phyloP scores from a whole-genome alignment of 2,113 vertebrate species.

The Prunella fulvescens region DNA sequence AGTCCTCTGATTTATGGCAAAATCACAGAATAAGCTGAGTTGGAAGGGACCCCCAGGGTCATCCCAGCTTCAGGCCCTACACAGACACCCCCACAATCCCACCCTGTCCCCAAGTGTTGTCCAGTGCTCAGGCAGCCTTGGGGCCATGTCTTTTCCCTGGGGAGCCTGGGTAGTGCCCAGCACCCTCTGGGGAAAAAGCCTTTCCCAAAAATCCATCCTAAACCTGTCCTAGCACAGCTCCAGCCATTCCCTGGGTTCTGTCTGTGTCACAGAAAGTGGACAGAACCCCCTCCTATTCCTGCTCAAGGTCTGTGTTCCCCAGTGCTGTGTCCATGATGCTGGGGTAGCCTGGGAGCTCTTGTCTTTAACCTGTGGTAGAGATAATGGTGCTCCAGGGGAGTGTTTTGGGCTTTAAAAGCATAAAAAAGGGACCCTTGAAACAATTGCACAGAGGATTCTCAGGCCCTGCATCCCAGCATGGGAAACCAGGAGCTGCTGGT shows the following conservation, averaged over 20 bases:
- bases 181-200: not conserved
- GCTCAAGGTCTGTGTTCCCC: not conserved
- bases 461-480: fast-evolving
- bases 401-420: not conserved
- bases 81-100: not conserved
- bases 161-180: not conserved
- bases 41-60: not conserved
- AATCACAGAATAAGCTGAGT: fast-evolving
- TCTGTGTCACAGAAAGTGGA: not conserved
- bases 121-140: not conserved
- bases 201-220: fast-evolving
- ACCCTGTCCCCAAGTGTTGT: not conserved
- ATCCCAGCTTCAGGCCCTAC: not conserved
- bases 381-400: fast-evolving
- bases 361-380: fast-evolving
- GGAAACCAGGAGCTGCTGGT: not conserved
- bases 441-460: fast-evolving
- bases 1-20: not conserved
- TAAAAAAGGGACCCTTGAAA: not conserved
- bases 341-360: not conserved
- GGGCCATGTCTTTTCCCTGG: not conserved
- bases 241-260: not conserved
- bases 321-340: fast-evolving
- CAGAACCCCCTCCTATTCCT: not conserved
- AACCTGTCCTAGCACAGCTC: not conserved